Percentiles rank a stretch among this genome's conserved stretches.
These are phyloP conservation scores for Cheilosia grossa DNA, from an alignment of 2,888 invertebrate species.

Conservation along the genomic window DNA sequence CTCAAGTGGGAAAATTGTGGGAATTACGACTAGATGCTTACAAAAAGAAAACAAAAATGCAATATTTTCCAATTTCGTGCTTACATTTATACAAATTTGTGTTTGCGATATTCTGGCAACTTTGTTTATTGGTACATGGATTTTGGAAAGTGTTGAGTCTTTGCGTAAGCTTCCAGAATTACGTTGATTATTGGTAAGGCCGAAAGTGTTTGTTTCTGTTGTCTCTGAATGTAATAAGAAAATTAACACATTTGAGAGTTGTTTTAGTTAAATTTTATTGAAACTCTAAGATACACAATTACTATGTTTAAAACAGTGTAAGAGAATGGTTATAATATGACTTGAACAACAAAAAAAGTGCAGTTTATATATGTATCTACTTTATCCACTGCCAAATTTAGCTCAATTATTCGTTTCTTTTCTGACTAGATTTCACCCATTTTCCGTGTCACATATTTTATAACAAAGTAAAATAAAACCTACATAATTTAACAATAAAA, in stretches of 20 bases:
- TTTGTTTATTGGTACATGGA: too few species aligned
- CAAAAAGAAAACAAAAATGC: too few species aligned
- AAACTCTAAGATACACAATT: constrained; percentile 44
- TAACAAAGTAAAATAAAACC: constrained; percentile 53
- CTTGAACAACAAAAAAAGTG: constrained; percentile 28
- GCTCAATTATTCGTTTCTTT: constrained; percentile 13
- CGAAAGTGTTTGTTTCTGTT: too few species aligned
- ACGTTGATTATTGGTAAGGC: too few species aligned
- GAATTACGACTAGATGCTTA: too few species aligned
- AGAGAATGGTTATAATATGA: constrained; percentile 52
- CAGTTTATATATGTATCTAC: constrained; percentile 10
- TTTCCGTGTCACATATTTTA: constrained; percentile 55
- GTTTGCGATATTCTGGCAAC: too few species aligned
- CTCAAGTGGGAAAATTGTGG: too few species aligned
- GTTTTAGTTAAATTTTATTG: constrained; percentile 63
- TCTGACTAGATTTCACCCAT: constrained; percentile 74
- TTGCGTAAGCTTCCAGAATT: too few species aligned
- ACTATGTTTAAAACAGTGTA: constrained; percentile 50
- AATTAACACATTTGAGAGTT: neutral
- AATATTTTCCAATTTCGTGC: too few species aligned
- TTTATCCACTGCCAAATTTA: constrained; percentile 45
- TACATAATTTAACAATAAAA: constrained; percentile 53
- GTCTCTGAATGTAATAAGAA: neutral
- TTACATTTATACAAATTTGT: too few species aligned
- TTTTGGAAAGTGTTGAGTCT: too few species aligned